phyloP scores from a whole-genome alignment of 1,140 invertebrate genomes.

The Drosophila carrolli region DNA sequence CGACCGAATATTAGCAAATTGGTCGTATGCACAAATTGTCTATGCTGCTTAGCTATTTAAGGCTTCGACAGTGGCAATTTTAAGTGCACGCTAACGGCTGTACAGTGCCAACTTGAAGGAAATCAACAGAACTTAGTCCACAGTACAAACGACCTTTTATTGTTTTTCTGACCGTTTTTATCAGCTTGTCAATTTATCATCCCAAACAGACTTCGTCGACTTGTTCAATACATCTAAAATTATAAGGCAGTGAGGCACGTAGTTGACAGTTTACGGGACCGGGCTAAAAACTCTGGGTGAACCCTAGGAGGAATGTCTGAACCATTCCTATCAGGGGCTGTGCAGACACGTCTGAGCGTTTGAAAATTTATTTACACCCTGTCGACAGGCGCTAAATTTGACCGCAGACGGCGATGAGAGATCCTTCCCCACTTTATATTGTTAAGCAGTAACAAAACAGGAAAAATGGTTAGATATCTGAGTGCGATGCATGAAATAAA shows the following conservation, averaged over 20 bases:
- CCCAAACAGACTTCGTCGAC: constrained; percentile 6
- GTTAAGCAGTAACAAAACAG: constrained; percentile 6
- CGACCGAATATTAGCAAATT: constrained; percentile 34
- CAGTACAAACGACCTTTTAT: background rate
- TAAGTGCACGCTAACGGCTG: constrained; percentile 23
- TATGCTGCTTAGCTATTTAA: constrained; percentile 18
- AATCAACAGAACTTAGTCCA: constrained; percentile 2
- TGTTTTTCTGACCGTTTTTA: constrained; percentile 52
- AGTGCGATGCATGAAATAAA: background rate
- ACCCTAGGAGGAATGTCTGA: constrained; percentile 14
- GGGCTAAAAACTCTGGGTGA: constrained; percentile 17
- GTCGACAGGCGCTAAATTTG: constrained; percentile 56
- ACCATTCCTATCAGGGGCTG: constrained; percentile 12
- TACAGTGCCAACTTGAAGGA: background rate
- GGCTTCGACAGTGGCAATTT: constrained; percentile 20
- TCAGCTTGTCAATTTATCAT: constrained; percentile 69
- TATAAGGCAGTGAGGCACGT: constrained; percentile 74
- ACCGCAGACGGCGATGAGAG: constrained; percentile 43
- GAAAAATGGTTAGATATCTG: constrained; percentile 14
- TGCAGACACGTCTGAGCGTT: constrained; percentile 63
- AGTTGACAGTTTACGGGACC: constrained; percentile 34
- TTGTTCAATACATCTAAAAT: constrained; percentile 61
- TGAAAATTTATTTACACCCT: constrained; percentile 62
- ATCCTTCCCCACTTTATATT: constrained; percentile 16
- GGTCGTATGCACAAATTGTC: background rate